Evolutionary conservation across 2,113 vertebrate genomes (phyloP), one percentile per base, ranked within the genome.

Genomic region (Chionodraco myersi): DNA sequence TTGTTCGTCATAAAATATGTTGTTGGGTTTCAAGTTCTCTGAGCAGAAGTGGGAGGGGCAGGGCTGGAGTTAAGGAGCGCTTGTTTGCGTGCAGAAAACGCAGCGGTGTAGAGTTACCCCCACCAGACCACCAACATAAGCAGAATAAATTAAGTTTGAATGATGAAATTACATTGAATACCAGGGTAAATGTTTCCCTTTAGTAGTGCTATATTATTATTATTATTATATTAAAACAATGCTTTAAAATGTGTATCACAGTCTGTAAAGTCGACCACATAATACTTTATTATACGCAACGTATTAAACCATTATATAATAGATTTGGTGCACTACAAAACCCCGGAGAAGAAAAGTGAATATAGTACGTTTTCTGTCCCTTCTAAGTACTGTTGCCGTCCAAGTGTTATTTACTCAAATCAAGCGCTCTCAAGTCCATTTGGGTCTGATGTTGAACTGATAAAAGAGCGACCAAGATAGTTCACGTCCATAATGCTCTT

Each of bases 31-130:
- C 79, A 69, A 77, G 86, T 89, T 77, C 77, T 71, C 67, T 75
- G 4, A 80, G 68, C 65, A 67, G 54, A 13, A 68, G 90, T 90
- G 90, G 91, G 89, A 85, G 90, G 87, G 91, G 89, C 81, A 58
- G 86, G 63, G 48, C 70, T 3, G n/a, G 21, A 5, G 23, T 47
- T 54, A 15, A 34, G 58, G 70, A 87, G 84, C 77, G 64, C 80
- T 23, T 15, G 58, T 54, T 79, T 91, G 88, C 85, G 85, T 60
- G 16, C 18, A 59, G 23, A 71, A 84, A 81, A 85, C 86, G 80
- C 89, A 88, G 68, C 2, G 6, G 48, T 18, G 51, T 36, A 15
- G 9, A 15, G 41, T 72, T 36, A 53, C 16, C 12, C 4, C 16
- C 6, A 58, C 21, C 34, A 41, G 36, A 7, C 36, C 36, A 41